Percentiles rank a stretch among this genome's conserved stretches.
phyloP scores from a whole-genome alignment of 2,113 vertebrate genomes.

The Siniperca knerii region DNA sequence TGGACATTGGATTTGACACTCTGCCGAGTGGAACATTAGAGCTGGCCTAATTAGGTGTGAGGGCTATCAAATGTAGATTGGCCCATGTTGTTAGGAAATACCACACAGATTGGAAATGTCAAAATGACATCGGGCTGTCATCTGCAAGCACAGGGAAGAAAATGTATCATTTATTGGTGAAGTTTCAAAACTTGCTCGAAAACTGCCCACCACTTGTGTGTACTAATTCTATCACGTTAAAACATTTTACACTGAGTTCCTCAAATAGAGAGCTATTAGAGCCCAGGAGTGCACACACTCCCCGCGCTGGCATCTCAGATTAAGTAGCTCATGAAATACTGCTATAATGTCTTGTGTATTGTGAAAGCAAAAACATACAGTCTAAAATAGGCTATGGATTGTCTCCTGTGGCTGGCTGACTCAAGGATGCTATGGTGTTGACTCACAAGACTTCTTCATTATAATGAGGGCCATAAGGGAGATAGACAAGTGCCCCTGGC shows the following conservation, averaged over 20 bases:
- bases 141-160: slow-evolving; percentile 52
- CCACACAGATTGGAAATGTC: slow-evolving; percentile 83
- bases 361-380: slow-evolving; percentile 56
- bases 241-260: slow-evolving; percentile 28
- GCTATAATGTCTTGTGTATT: slow-evolving; percentile 49
- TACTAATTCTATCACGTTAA: slow-evolving; percentile 49
- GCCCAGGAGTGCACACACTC: slow-evolving; percentile 22
- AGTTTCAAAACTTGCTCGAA: slow-evolving; percentile 69
- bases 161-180: slow-evolving; percentile 77
- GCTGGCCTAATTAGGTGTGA: slow-evolving; percentile 83
- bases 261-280: slow-evolving; percentile 24
- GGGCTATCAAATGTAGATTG: slow-evolving; percentile 82
- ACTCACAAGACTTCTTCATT: slow-evolving; percentile 81
- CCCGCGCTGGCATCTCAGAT: slow-evolving; percentile 31
- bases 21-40: slow-evolving; percentile 84
- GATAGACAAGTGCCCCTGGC: slow-evolving; percentile 66
- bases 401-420: slow-evolving; percentile 71
- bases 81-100: slow-evolving; percentile 82
- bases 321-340: slow-evolving; percentile 51
- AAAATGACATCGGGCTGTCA: slow-evolving; percentile 73
- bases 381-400: slow-evolving; percentile 72
- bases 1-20: slow-evolving; percentile 84
- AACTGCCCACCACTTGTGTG: slow-evolving; percentile 60
- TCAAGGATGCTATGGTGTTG: slow-evolving; percentile 76
- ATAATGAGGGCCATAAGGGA: slow-evolving; percentile 80